phyloP scores from a whole-genome alignment of 1,140 invertebrate genomes.

The Drosophila pectinifera region DNA sequence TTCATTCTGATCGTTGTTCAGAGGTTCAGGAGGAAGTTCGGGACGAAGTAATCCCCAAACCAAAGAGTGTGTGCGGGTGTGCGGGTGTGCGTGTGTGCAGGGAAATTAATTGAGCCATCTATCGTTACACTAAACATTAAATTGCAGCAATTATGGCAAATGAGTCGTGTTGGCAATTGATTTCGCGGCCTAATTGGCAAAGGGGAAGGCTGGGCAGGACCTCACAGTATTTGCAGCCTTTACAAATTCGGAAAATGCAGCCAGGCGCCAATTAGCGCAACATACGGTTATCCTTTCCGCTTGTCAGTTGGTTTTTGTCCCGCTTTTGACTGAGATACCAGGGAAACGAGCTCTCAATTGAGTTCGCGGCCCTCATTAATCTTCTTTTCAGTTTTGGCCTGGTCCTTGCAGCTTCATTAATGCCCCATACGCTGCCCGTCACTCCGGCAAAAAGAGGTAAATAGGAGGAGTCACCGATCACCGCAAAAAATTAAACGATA shows the following conservation, averaged over 20 bases:
- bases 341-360: constrained; percentile 18
- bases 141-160: constrained; percentile 20
- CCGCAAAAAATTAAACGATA: constrained; percentile 20
- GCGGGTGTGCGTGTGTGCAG: constrained; percentile 6
- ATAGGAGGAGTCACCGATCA: background rate
- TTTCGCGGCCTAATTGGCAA: constrained; percentile 16
- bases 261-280: constrained; percentile 40
- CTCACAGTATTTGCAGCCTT: constrained; percentile 22
- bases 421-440: constrained; percentile 7
- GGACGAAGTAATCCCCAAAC: background rate
- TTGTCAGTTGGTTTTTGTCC: background rate
- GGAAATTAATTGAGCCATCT: background rate
- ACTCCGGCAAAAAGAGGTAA: background rate
- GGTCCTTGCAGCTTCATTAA: constrained; percentile 32
- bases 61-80: too few species aligned
- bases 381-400: constrained; percentile 10
- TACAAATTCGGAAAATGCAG: constrained; percentile 20
- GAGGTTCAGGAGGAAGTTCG: constrained; percentile 14
- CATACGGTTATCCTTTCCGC: background rate
- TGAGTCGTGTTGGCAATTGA: constrained; percentile 4
- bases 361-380: constrained; percentile 30
- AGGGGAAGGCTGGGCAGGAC: background rate
- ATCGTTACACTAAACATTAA: constrained; percentile 15
- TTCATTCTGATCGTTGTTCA: constrained; percentile 57
- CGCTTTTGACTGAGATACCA: too few species aligned